Base-by-base conservation (phyloP, 2,888 invertebrate genomes). In the Embidobia sp. region DNA sequence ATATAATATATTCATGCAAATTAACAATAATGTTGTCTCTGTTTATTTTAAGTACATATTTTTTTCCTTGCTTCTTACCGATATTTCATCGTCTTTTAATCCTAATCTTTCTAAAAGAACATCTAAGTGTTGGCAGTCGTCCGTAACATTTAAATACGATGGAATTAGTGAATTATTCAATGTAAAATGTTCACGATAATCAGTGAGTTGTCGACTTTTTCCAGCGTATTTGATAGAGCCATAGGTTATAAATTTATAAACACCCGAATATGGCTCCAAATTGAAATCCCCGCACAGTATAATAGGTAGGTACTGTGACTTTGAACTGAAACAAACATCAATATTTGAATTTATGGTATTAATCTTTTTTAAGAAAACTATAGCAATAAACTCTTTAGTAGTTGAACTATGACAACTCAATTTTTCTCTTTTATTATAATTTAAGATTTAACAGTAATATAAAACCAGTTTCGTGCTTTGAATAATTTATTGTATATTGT, bases 231-330 rank as follows among this genome's bases (percentile, higher is more conserved):
- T 89, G 81, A 96, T 90, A 42, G 86, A 84, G 10, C 96, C 96
- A 16, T 90, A 90, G 0, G 92, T 92, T 48, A 97, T 89, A 42
- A 97, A 92, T 61, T 92, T 90, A 83, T 95, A 93, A 0, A 97
- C 92, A 1, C 93, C 92, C 33, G 95, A 94, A 37, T 92, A 89
- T 0, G 97, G 96, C 64, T 92, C 91, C 1, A 95, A 93, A 90
- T 99, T 99, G 77, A 99, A 95, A 90, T 99, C 99, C 0, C 99
- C 99, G 2, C 96, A 95, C 73, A 99, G 81, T 72, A 99, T 93
- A 3, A 96, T 92, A 0, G 98, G 97, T 31, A 93, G 87, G 85
- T 95, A 94, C 2, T 90, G 88, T 0, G 90, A 86, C 4, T 86
- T 86, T 3, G 72, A 72, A 49, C 88, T 89, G 48, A 67, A 75